Base-by-base conservation (phyloP, 2,888 invertebrate genomes). In the Ischnura elegans region DNA sequence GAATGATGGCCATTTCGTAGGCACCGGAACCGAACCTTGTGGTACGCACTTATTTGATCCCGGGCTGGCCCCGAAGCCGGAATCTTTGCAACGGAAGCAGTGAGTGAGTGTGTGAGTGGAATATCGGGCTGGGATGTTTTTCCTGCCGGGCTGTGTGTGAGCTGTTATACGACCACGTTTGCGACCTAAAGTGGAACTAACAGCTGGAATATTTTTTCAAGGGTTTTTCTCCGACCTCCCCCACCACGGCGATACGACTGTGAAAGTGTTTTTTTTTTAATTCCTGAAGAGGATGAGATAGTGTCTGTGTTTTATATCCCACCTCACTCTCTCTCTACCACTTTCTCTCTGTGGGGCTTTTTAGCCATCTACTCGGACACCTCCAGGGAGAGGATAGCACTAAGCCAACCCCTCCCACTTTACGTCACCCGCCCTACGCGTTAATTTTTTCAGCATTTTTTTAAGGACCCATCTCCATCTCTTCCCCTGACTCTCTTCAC, bases 241-340 rank as follows among this genome's bases (percentile, higher is more conserved):
- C 85, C 2, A 13, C 85, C 2, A 42, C 43, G 25, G 46, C 25
- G 86, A 76, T 76, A 76, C 76, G 76, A 76, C 46, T 86, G 86
- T 86, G 86, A 46, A 46, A 43, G 86, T 86, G 86, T 86, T 51
- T 51, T 51, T 51, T 13, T 47, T 47, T 86, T 86, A n/a, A n/a
- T n/a, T n/a, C n/a, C 46, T 36, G n/a, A 86, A 46, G 45, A 45
- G 86, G 43, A 46, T 43, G 86, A 46, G 86, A 43, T 46, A 46
- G 46, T 46, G 46, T n/a, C 43, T 86, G 86, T n/a, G 86, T n/a
- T 86, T 86, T 86, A 86, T 43, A n/a, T 45, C 86, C 86, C 21
- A 13, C 47, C 25, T 13, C 36, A 6, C 36, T 43, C 84, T 43
- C 86, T 21, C 86, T 2, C 43, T 45, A 6, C 85, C 29, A 0